Percentiles rank a stretch among this genome's conserved stretches.
These are phyloP conservation scores for Drosophila rufa DNA, from an alignment of 1,140 invertebrate genomes.

Conservation along the genomic window DNA sequence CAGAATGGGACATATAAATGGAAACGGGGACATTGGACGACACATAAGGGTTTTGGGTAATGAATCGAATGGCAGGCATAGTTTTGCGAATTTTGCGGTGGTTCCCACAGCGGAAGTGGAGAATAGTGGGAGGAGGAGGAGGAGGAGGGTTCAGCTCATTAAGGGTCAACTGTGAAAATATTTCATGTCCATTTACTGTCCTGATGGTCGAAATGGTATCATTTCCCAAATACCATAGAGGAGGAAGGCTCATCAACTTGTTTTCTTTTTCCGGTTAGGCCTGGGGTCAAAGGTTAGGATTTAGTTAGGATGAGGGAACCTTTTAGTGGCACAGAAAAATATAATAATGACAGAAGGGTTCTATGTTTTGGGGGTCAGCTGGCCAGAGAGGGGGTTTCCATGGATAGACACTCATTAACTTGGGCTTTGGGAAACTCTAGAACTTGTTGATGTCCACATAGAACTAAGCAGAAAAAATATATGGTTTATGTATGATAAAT, in stretches of 20 bases:
- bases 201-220: conserved; percentile 39
- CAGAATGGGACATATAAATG: conserved; percentile 24
- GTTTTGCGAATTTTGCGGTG: conserved; percentile 36
- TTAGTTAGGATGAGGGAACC: neutral
- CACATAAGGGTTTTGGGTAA: conserved; percentile 12
- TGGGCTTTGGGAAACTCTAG: neutral
- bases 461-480: too few species aligned
- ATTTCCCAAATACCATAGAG: neutral
- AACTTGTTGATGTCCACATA: neutral
- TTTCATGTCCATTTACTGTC: conserved; percentile 45
- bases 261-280: neutral
- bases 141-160: conserved; percentile 29
- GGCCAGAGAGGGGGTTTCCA: conserved; percentile 7
- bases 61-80: conserved; percentile 8
- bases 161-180: conserved; percentile 53
- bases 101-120: conserved; percentile 29
- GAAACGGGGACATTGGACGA: neutral
- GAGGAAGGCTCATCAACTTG: conserved; percentile 16
- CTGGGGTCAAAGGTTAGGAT: conserved; percentile 24
- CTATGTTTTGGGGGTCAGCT: neutral
- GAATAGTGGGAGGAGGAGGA: neutral
- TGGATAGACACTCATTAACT: conserved; percentile 15
- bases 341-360: conserved; percentile 38
- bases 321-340: conserved; percentile 12
- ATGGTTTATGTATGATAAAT: neutral